A percentile compares a stretch with the other conserved stretches of the same genome.
Conservation (phyloP, 2,888 invertebrate species). For the Meta bourneti region DNA sequence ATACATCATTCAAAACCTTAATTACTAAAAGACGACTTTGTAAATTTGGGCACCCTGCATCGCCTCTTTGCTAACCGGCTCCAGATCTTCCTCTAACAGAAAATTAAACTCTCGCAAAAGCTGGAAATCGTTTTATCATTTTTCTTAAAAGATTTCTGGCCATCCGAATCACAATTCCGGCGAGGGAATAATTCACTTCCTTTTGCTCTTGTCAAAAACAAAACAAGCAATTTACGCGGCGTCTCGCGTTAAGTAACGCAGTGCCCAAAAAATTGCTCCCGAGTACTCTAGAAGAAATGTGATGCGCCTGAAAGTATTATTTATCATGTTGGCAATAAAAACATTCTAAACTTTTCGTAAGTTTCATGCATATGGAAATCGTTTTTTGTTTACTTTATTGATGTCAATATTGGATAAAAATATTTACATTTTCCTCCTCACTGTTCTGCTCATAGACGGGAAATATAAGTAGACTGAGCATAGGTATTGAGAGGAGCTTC, state of each 20-base stretch:
- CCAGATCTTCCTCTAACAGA: neutral
- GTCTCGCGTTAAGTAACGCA: constrained; percentile 8
- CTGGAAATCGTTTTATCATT: neutral
- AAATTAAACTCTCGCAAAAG: constrained; percentile 4
- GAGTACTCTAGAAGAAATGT: neutral
- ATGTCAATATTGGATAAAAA: no score
- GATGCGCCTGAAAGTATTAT: no score
- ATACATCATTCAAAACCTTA: no score
- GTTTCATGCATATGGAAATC: no score
- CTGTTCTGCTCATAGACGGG: no score
- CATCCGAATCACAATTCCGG: constrained; percentile 13
- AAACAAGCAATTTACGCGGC: constrained; percentile 21
- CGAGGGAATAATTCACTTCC: constrained; percentile 32
- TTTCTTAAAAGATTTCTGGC: constrained; percentile 23
- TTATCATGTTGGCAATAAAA: no score
- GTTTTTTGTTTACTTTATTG: no score
- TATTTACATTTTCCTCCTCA: no score
- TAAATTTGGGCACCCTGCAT: neutral
- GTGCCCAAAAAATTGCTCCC: constrained; percentile 9
- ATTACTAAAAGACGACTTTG: no score
- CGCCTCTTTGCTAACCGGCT: neutral
- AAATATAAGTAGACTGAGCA: no score
- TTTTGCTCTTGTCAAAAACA: neutral
- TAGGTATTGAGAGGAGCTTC: no score
- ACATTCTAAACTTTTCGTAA: no score